Conservation (phyloP, 1,140 invertebrate species). For the Tetramorium simillimum region DNA sequence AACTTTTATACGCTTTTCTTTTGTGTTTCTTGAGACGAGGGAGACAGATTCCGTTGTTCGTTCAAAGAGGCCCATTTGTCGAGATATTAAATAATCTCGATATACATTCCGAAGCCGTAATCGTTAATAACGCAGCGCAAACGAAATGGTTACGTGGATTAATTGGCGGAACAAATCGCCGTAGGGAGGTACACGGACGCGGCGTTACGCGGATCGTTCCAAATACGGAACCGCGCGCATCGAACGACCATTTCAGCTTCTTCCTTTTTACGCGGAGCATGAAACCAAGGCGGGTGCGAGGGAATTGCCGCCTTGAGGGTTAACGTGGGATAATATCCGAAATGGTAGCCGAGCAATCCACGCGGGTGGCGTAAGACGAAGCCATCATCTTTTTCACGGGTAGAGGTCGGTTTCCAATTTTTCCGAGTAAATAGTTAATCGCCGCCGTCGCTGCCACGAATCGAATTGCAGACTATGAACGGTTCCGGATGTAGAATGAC, state of each 20-base stretch:
- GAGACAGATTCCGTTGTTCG: neutral
- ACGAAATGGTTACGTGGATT: conserved; percentile 54
- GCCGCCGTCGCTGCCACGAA: neutral
- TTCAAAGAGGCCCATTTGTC: neutral
- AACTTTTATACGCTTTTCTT: neutral
- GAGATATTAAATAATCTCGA: conserved; percentile 21
- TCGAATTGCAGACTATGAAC: neutral
- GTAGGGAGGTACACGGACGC: conserved; percentile 39
- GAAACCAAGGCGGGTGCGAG: neutral
- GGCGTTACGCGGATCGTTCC: conserved; percentile 15
- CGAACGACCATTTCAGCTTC: neutral
- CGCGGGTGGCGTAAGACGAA: neutral
- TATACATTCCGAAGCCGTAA: neutral
- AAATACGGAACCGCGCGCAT: conserved; percentile 31
- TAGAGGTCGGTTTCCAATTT: neutral
- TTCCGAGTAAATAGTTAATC: conserved; percentile 27
- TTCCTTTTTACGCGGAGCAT: neutral
- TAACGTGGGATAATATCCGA: neutral
- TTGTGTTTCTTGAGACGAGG: neutral
- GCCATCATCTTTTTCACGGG: neutral
- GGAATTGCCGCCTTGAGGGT: neutral
- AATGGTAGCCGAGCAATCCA: conserved; percentile 3
- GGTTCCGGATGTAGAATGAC: conserved; percentile 2
- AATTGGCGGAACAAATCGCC: conserved; percentile 60
- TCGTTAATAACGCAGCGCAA: conserved; percentile 31